Percentiles rank a stretch among this genome's conserved stretches.
phyloP scores from a whole-genome alignment of 2,888 invertebrate genomes.

The Metopia argyrocephala region DNA sequence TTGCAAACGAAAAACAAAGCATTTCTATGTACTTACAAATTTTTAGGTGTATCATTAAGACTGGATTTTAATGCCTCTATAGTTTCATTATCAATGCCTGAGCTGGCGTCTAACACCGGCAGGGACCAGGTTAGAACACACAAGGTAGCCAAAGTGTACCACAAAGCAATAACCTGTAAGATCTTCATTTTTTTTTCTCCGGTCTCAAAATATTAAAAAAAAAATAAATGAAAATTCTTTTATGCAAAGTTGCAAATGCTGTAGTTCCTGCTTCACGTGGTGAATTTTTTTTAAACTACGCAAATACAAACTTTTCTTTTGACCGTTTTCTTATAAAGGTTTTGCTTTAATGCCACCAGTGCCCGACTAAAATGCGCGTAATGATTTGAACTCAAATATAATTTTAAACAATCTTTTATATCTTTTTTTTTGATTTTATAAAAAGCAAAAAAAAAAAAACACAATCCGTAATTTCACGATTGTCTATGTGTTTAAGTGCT shows the following conservation, averaged over 20 bases:
- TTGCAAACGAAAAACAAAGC: not conserved
- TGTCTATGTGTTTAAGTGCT: constrained; percentile 13
- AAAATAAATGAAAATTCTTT: not conserved
- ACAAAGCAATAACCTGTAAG: constrained; percentile 65
- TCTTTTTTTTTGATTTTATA: constrained; percentile 25
- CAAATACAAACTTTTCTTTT: constrained; percentile 5
- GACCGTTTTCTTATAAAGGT: not conserved
- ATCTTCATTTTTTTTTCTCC: constrained; percentile 67
- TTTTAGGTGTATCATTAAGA: constrained; percentile 74
- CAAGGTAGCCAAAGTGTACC: constrained; percentile 70
- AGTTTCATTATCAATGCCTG: constrained; percentile 73
- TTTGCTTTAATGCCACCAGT: constrained; percentile 18
- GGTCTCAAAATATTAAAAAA: not conserved
- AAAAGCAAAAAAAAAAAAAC: no score
- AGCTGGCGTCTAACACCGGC: constrained; percentile 71
- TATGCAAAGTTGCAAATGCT: not conserved
- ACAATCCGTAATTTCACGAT: constrained; percentile 1
- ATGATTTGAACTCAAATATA: constrained; percentile 28
- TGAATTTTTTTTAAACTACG: not conserved
- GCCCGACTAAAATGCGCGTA: constrained; percentile 12
- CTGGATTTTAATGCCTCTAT: constrained; percentile 71
- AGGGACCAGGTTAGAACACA: constrained; percentile 69
- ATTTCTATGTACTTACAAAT: constrained; percentile 72
- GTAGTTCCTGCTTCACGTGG: not conserved
- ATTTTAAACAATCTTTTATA: constrained; percentile 58